Base-by-base conservation (phyloP, 2,113 vertebrate genomes). In the Anhinga anhinga region DNA sequence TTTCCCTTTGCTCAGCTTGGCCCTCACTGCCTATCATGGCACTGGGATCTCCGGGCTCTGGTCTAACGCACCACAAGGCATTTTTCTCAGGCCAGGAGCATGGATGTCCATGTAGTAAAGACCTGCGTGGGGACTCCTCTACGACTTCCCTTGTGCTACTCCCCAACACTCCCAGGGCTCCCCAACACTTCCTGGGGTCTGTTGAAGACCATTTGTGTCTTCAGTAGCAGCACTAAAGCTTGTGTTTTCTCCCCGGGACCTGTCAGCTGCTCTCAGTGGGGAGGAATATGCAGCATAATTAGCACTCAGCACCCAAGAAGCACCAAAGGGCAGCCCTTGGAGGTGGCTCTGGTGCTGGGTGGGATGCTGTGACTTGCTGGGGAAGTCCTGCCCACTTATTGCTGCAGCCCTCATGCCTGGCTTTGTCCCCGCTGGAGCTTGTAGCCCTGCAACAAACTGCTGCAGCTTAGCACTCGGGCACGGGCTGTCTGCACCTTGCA, bases 231-330 rank as follows among this genome's bases (percentile, higher is more conserved):
- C 23, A 7, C 45, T 25, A 65, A 69, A 49, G 15, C 50, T 29
- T 0, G 0, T 0, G 0, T 58, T 61, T 78, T 62, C 8, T 85
- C 15, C 40, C 23, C 13, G 30, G 1, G 29, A 21, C 22, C 19
- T 29, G 29, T 11, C 71, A 67, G 44, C 62, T 49, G 27, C 52
- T 76, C 47, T 59, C 29, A 29, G 25, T 11, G 45, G 14, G 69
- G 30, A 82, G 59, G 40, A 58, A n/a, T 32, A 34, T 27, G 26
- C 23, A 14, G 25, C 2, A 7, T 22, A 53, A 69, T 67, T 9
- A 47, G 18, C 44, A 26, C 47, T 53, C 25, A 58, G 32, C 22
- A 53, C 26, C 36, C 47, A 67, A 49, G 74, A 40, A 92, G 10
- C 20, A 16, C 15, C 20, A 6, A 32, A n/a, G 10, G 69, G 7